A percentile compares a stretch with the other conserved stretches of the same genome.
Conservation (phyloP, 2,888 invertebrate species). For the Poecilobothrus nobilitatus region DNA sequence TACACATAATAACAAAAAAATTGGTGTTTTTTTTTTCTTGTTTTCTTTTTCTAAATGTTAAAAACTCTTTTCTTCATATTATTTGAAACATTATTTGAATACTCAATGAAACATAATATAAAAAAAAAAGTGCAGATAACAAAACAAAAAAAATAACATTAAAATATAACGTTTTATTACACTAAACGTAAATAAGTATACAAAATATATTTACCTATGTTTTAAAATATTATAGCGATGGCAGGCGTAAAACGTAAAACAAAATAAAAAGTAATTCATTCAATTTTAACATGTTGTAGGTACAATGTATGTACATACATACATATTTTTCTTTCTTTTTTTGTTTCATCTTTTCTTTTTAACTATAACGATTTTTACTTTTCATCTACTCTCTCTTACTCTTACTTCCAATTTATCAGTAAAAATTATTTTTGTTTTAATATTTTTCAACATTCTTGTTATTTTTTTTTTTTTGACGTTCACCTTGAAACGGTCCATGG, state of each 20-base stretch:
- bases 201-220: too few relatives aligned
- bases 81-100: slow-evolving; percentile 2
- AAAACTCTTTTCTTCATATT: neutral
- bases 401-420: too few relatives aligned
- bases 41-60: neutral
- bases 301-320: too few relatives aligned
- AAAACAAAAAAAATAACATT: neutral
- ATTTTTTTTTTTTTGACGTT: neutral
- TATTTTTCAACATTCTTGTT: too few relatives aligned
- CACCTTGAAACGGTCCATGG: neutral
- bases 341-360: too few relatives aligned
- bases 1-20: neutral
- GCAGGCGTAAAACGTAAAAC: neutral
- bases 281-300: neutral
- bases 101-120: neutral
- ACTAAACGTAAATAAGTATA: too few relatives aligned
- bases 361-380: too few relatives aligned
- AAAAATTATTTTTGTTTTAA: too few relatives aligned
- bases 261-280: neutral
- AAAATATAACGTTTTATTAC: neutral
- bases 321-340: too few relatives aligned
- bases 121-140: neutral
- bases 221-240: neutral
- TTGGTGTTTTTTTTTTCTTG: too few relatives aligned
- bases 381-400: too few relatives aligned